Evolutionary conservation across 2,888 invertebrate species (phyloP).

Genomic region (Lasioglossum leucozonium): DNA sequence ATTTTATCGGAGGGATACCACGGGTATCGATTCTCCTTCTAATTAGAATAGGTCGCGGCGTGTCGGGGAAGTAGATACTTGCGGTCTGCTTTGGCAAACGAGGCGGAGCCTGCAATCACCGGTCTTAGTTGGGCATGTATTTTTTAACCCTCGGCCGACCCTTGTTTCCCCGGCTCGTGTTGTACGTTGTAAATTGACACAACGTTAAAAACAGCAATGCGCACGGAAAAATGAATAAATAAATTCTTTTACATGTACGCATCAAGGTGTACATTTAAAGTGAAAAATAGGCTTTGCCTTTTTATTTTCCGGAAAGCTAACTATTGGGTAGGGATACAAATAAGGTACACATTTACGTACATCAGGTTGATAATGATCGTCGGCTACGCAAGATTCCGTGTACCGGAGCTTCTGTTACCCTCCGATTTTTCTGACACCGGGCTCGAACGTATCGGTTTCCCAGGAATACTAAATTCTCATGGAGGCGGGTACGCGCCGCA

Average conservation of each 20-base stretch:
- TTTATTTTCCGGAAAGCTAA: neutral
- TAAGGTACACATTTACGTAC: neutral
- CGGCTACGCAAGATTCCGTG: neutral
- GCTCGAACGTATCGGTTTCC: slow-evolving; percentile 18
- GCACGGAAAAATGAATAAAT: too few species aligned
- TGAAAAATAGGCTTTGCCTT: neutral
- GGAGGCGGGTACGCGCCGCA: neutral
- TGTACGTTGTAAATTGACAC: neutral
- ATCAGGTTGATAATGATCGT: neutral
- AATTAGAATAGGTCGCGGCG: neutral
- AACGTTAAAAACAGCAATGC: neutral
- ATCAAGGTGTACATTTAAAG: neutral
- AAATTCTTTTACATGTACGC: neutral
- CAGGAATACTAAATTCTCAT: slow-evolving; percentile 32
- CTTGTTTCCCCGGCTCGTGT: neutral
- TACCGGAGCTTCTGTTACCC: slow-evolving; percentile 2
- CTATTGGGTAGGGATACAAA: neutral
- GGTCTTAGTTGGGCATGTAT: neutral
- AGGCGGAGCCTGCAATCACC: neutral
- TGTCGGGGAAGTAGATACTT: neutral
- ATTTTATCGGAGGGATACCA: neutral
- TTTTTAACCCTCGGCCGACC: neutral
- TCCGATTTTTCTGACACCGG: slow-evolving; percentile 19
- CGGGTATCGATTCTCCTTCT: neutral
- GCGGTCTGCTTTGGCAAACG: neutral